Evolutionary conservation across 1,140 invertebrate genomes (phyloP).

Genomic region (Drosophila micromelanica): DNA sequence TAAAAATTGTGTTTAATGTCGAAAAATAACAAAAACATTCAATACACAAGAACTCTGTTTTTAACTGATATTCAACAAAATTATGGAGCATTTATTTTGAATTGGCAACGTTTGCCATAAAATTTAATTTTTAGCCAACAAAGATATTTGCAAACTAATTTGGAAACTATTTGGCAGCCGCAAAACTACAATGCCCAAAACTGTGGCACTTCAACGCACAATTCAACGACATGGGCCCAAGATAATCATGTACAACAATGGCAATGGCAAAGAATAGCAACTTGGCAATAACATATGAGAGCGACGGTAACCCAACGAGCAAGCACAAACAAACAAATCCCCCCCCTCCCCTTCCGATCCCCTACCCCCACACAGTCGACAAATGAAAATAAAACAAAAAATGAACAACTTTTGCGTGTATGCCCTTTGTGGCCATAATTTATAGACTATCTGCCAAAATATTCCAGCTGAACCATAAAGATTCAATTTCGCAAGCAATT

Average conservation of each 20-base stretch:
- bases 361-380: no score
- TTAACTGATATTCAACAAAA: no score
- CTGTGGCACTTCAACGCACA: slow-evolving; percentile 67
- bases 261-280: slow-evolving; percentile 39
- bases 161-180: slow-evolving; percentile 68
- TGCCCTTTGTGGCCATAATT: slow-evolving; percentile 83
- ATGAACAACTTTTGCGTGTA: slow-evolving; percentile 68
- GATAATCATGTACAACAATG: slow-evolving; percentile 75
- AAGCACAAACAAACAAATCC: neutral
- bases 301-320: slow-evolving; percentile 26
- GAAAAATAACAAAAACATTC: no score
- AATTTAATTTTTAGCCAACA: slow-evolving; percentile 31
- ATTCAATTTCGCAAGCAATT: slow-evolving; percentile 83
- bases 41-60: no score
- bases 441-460: slow-evolving; percentile 83
- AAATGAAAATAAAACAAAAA: slow-evolving; percentile 8
- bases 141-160: slow-evolving; percentile 80
- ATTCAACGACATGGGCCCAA: slow-evolving; percentile 60
- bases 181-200: slow-evolving; percentile 61
- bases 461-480: slow-evolving; percentile 83
- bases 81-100: neutral
- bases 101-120: slow-evolving; percentile 4
- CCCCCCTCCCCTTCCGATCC: neutral
- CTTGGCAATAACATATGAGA: slow-evolving; percentile 46
- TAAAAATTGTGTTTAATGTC: no score